These are phyloP conservation scores for Platyrinchus mystaceus DNA, from an alignment of 2,797 vertebrate genomes.

Conservation along the genomic window DNA sequence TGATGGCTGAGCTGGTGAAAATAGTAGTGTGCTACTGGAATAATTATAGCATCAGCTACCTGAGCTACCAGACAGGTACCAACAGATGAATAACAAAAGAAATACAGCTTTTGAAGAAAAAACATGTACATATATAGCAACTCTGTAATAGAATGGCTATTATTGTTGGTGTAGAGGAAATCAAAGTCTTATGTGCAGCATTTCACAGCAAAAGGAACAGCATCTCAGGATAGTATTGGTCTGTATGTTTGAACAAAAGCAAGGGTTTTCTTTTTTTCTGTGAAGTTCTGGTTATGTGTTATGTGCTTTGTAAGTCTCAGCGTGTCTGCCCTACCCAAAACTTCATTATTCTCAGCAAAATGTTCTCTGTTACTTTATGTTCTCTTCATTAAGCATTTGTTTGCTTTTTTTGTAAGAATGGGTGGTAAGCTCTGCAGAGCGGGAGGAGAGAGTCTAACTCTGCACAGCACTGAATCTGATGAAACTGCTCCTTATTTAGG, in stretches of 20 bases:
- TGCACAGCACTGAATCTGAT: background rate
- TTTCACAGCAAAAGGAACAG: background rate
- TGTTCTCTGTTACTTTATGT: background rate
- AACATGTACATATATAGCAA: background rate
- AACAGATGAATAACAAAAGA: background rate
- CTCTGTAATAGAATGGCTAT: background rate
- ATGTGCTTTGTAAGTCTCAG: background rate
- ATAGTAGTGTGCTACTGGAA: slow-evolving; percentile 24
- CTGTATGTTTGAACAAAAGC: background rate
- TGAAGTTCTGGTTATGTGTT: background rate
- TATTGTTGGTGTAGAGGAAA: background rate
- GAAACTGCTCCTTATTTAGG: background rate
- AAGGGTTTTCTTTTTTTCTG: background rate
- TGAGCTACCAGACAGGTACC: background rate
- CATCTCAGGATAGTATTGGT: background rate
- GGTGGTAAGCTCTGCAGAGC: background rate
- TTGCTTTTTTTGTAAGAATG: background rate
- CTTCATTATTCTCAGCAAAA: background rate
- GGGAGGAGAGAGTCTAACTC: background rate
- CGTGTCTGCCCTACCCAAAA: background rate
- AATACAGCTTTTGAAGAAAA: background rate
- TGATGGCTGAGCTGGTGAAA: slow-evolving; percentile 23
- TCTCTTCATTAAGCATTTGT: background rate
- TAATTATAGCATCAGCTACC: slow-evolving; percentile 40
- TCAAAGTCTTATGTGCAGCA: background rate